Percentiles rank a stretch among this genome's conserved stretches.
phyloP scores from a whole-genome alignment of 2,113 vertebrate genomes.

The Grammomys dolichurus region DNA sequence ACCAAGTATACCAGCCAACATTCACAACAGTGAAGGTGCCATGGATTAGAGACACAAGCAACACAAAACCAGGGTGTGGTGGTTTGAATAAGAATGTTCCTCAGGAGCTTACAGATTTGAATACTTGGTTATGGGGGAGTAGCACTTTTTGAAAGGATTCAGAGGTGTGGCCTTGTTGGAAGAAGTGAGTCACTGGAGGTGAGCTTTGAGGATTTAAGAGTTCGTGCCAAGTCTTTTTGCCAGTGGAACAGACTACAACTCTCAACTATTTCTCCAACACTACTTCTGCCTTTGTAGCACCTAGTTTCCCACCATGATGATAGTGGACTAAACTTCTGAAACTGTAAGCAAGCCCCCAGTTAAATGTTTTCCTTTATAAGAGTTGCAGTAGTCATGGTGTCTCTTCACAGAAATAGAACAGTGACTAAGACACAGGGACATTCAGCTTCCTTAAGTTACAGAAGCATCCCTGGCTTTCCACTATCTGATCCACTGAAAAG shows the following conservation, averaged over 20 bases:
- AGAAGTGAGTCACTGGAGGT: background rate
- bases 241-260: background rate
- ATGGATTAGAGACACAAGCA: slow-evolving; percentile 27
- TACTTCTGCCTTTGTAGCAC: background rate
- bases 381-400: background rate
- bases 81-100: background rate
- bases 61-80: slow-evolving; percentile 15
- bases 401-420: background rate
- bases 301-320: background rate
- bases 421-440: background rate
- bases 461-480: slow-evolving; percentile 50
- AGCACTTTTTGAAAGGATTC: background rate
- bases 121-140: background rate
- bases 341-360: background rate
- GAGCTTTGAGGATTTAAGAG: background rate
- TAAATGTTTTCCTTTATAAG: background rate
- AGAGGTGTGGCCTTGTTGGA: background rate
- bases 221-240: background rate
- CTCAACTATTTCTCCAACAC: background rate
- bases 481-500: slow-evolving; percentile 58
- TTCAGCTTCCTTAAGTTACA: slow-evolving; percentile 61
- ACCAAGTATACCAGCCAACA: slow-evolving; percentile 48
- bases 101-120: background rate
- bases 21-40: slow-evolving; percentile 15
- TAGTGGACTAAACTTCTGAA: background rate